Evolutionary conservation across 2,113 vertebrate genomes (phyloP), one percentile per base, ranked within the genome.

Genomic region (Pteropus alecto): DNA sequence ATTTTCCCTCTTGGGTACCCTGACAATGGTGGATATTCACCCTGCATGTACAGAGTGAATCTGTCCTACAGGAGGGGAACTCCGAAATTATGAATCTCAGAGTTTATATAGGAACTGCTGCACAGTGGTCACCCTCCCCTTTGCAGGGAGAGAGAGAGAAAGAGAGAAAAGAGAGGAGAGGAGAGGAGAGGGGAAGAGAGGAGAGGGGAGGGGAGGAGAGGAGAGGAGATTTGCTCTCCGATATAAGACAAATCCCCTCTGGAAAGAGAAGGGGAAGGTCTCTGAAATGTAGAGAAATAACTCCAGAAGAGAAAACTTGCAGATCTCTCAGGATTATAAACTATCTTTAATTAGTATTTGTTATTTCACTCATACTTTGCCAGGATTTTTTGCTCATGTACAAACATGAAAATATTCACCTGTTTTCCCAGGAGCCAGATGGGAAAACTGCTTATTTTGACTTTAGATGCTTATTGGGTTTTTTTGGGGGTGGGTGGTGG

Each of bases 301-400:
- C 28, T 87, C n/a, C 18, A 35, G 41, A 58, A 28, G 21, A 86
- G 38, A 73, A 73, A 73, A 60, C 11, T n/a, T n/a, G 12, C 10
- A 65, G 14, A 30, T 67, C 46, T 65, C 33, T 33, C 35, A 41
- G 43, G 38, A 28, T 90, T 60, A 30, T 38, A 79, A 43, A 67
- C 28, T 24, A 6, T 65, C 56, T 73, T 60, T n/a, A 58, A 56
- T 48, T 73, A 48, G 71, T 79, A 16, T 65, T 58, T 84, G 84
- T 33, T 26, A 41, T 84, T 84, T 58, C 78, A 71, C 56, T 78
- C 7, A 18, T 48, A 51, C 19, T 60, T 94, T 67, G 81, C 81
- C 38, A 73, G 16, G 67, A 60, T 41, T 30, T 67, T 86, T 68
- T 67, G 22, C 48, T 90, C n/a, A 41, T 60, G 15, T 54, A 41